These are phyloP conservation scores for Sphaerophoria rueppellii DNA, from an alignment of 2,888 invertebrate genomes.

Conservation along the genomic window DNA sequence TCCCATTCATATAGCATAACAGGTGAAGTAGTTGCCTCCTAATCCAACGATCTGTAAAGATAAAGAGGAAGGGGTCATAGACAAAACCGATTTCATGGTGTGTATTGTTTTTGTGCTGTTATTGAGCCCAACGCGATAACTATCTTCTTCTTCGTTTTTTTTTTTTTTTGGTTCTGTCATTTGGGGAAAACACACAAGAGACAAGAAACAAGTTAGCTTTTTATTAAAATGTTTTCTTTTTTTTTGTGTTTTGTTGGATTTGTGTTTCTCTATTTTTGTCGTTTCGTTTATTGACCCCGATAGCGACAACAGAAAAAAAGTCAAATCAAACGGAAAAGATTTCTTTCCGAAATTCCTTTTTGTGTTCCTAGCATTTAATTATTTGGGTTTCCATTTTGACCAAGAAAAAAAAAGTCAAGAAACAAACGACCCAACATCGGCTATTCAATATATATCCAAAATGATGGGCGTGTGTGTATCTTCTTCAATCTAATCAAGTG, in stretches of 20 bases:
- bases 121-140: slow-evolving; percentile 63
- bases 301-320: slow-evolving; percentile 9
- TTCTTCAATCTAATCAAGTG: slow-evolving; percentile 64
- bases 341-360: slow-evolving; percentile 57
- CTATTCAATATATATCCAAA: slow-evolving; percentile 21
- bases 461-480: slow-evolving; percentile 43
- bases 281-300: slow-evolving; percentile 73
- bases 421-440: slow-evolving; percentile 11
- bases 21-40: slow-evolving; percentile 51
- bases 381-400: slow-evolving; percentile 66
- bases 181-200: slow-evolving; percentile 56
- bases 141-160: slow-evolving; percentile 20
- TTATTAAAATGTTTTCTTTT: slow-evolving; percentile 59
- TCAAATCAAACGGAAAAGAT: slow-evolving; percentile 20
- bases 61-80: slow-evolving; percentile 6
- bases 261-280: slow-evolving; percentile 51
- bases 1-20: slow-evolving; percentile 52
- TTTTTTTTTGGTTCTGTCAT: slow-evolving; percentile 26
- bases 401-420: slow-evolving; percentile 10
- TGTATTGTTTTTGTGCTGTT: slow-evolving; percentile 72
- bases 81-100: slow-evolving; percentile 59
- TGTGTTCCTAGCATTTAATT: slow-evolving; percentile 71
- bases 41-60: neutral
- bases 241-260: slow-evolving; percentile 18
- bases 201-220: slow-evolving; percentile 59